Base-by-base conservation (phyloP, 2,888 invertebrate species). In the Netelia inedita region DNA sequence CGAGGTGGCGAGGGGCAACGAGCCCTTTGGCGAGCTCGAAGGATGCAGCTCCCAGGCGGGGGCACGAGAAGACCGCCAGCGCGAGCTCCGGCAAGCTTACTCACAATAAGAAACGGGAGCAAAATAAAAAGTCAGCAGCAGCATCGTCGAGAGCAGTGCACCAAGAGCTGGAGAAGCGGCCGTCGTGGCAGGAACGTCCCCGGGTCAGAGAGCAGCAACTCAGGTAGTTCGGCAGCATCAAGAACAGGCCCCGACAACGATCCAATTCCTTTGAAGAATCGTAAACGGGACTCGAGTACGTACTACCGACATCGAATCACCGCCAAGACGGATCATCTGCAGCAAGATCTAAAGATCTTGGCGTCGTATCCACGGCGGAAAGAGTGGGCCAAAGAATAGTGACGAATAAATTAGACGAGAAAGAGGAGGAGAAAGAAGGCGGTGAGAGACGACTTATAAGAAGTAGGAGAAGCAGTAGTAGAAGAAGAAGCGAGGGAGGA, bases 21-120 rank as follows among this genome's bases (percentile, higher is more conserved):
- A 93, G 93, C 93, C 93, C 93, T 93, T 93, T 93, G 93, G 93
- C 90, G 93, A 91, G 91, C 91, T 92, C 93, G 92, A 93, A 93
- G 93, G 93, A 93, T 93, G 93, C 93, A 93, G 93, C 93, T 93
- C 93, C 93, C 93, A 93, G 92, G 93, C 91, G 93, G 93, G 93
- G 93, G 93, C 93, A 91, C 92, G 92, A 93, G 91, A 87, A 93
- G 91, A 91, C 92, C 92, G 89, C 91, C 91, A 91, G 89, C 92
- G 91, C 92, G 93, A 89, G 90, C 89, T 88, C 91, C 91, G 89
- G 91, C 90, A 88, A 91, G 90, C 86, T 89, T 89, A 88, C 89
- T 91, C 88, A 90, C 90, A 78, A 89, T 89, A 86, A 90, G 90
- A 86, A 89, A 91, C 91, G 90, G 88, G 82, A 90, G 90, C 87